These are phyloP conservation scores for Acanthosepion esculentum DNA, from an alignment of 2,888 invertebrate genomes.

Conservation along the genomic window DNA sequence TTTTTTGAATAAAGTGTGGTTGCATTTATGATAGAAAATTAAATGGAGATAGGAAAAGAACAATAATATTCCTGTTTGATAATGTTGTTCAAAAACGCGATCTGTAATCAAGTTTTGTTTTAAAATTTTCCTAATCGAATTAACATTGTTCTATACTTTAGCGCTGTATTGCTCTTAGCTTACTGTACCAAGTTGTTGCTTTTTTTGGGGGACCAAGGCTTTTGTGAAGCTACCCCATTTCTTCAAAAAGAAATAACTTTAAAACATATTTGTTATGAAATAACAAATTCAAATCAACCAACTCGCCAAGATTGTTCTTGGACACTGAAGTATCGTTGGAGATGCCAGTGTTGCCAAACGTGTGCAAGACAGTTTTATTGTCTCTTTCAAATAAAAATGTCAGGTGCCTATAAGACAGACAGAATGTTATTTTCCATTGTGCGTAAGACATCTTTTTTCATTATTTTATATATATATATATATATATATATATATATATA, in stretches of 20 bases:
- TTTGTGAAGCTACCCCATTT: background rate
- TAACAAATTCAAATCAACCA: background rate
- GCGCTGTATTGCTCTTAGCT: too few relatives aligned
- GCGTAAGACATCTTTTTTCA: background rate
- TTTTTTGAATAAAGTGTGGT: too few relatives aligned
- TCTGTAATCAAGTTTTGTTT: too few relatives aligned
- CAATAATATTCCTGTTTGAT: too few relatives aligned
- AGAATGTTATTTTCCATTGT: background rate
- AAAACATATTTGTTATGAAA: background rate
- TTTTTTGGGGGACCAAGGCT: background rate
- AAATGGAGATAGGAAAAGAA: too few relatives aligned
- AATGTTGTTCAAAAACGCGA: too few relatives aligned
- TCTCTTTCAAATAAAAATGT: background rate
- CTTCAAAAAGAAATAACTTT: background rate
- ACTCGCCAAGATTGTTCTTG: background rate
- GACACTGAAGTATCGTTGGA: background rate
- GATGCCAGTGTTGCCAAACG: background rate
- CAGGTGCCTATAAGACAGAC: background rate
- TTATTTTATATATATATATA: background rate
- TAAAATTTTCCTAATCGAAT: too few relatives aligned
- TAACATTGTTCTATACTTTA: too few relatives aligned
- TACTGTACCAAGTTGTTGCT: too few relatives aligned
- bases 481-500: background rate
- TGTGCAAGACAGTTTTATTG: slow-evolving; percentile 17
- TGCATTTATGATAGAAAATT: too few relatives aligned